Evolutionary conservation across 2,113 vertebrate species (phyloP).

Genomic region (Dermatemys mawii): DNA sequence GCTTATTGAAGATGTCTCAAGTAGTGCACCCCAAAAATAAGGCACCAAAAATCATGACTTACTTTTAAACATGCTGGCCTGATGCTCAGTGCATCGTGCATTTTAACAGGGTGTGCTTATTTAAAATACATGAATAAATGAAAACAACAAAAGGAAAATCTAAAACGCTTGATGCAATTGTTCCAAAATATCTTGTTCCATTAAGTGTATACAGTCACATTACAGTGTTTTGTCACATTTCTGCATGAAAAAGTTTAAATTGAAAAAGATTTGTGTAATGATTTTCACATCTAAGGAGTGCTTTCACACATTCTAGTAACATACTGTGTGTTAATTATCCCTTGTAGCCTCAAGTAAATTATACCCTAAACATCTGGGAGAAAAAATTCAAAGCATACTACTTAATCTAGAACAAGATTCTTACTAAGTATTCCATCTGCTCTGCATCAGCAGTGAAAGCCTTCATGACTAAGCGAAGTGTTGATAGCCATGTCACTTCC

Average conservation of each 20-base stretch:
- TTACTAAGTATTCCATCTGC: constrained; percentile 80
- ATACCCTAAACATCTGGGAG: constrained; percentile 76
- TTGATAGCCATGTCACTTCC: constrained; percentile 69
- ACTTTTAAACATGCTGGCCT: not conserved
- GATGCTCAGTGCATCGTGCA: not conserved
- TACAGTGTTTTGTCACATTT: not conserved
- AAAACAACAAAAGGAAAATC: not conserved
- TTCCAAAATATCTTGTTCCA: not conserved
- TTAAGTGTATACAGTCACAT: not conserved
- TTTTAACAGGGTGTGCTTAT: not conserved
- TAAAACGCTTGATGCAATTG: not conserved
- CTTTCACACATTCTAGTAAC: constrained; percentile 3
- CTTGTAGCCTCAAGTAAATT: constrained; percentile 72
- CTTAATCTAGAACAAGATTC: constrained; percentile 74
- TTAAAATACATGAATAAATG: not conserved
- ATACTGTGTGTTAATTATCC: not conserved
- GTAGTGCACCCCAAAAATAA: not conserved
- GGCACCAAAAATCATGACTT: not conserved
- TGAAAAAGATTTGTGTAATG: constrained; percentile 28
- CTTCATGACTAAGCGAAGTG: constrained; percentile 74
- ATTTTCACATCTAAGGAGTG: constrained; percentile 33
- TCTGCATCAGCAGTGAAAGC: constrained; percentile 68
- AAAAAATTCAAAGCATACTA: constrained; percentile 73
- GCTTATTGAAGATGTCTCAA: not conserved
- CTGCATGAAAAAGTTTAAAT: not conserved